Evolutionary conservation across 2,113 vertebrate species (phyloP).

Genomic region (Nicator chloris): DNA sequence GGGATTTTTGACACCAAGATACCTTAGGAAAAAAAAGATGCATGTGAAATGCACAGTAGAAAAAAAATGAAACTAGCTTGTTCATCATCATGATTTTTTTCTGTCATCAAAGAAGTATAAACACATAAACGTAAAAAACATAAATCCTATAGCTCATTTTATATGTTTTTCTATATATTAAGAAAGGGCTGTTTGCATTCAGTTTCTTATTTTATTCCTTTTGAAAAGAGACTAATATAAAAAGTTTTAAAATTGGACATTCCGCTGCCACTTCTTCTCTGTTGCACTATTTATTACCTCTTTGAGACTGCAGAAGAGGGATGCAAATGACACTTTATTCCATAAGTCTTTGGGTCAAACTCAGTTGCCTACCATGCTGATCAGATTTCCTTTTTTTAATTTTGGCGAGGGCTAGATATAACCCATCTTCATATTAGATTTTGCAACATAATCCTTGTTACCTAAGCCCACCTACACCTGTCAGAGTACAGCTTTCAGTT

Average conservation of each 20-base stretch:
- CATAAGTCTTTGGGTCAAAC: background rate
- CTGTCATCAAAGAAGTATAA: background rate
- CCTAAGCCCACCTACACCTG: conserved; percentile 45
- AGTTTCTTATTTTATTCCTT: conserved; percentile 7
- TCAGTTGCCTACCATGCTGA: background rate
- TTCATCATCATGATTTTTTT: background rate
- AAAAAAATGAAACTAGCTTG: background rate
- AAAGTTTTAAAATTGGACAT: conserved; percentile 5
- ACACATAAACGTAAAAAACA: background rate
- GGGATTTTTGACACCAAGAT: background rate
- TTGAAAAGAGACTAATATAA: conserved; percentile 3
- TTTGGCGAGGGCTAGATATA: background rate
- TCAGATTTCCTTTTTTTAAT: conserved; percentile 5
- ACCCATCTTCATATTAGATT: conserved; percentile 19
- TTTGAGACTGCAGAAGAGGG: background rate
- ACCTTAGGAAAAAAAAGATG: background rate
- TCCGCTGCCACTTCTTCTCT: background rate
- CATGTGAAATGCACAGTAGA: background rate
- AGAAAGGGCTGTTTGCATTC: background rate
- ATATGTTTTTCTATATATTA: conserved; percentile 38
- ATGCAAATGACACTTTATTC: conserved; percentile 16
- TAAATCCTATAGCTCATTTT: background rate
- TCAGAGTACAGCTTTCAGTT: background rate
- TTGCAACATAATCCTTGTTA: conserved; percentile 46
- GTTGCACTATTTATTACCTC: background rate